Evolutionary conservation across 2,888 invertebrate genomes (phyloP), one percentile per base, ranked within the genome.

Genomic region (Muscina levida): DNA sequence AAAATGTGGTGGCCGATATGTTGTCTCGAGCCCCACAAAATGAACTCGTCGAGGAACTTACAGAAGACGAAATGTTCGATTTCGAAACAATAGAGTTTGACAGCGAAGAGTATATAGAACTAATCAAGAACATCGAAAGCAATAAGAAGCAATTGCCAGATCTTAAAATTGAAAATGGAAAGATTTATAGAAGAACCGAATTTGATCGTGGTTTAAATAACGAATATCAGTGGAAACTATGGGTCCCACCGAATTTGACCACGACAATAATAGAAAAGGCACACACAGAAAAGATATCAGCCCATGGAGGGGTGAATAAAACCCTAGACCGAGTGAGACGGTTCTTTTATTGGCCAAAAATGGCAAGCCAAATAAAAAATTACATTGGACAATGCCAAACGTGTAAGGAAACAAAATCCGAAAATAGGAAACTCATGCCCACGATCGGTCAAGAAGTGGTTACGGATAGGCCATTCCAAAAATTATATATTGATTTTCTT

Each of bases 1-100:
- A 74, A 17, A 74, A 74, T 13, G 15, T 59, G 1, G 67, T 74
- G 4, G 67, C 74, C 0, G 59, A 75, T 8, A 75, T 44, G 22
- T n/a, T 70, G 2, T 75, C 75, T 0, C n/a, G 68, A 2, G 1
- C 51, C 13, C 11, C 42, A 3, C 2, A 8, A 5, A 24, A 51
- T 1, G 19, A 8, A 0, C 2, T 10, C 0, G 59, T 65, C 3
- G 53, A 44, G 3, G 75, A 76, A 15, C 2, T 76, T 1, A 17
- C 51, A 2, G 2, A 44, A 4, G 53, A 65, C 0, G 65, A 76
- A 11, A 0, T 76, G 0, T 22, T 76, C 2, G 75, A 44, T n/a
- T 56, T 24, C n/a, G 56, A 56, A 26, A 56, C 56, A 13, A 26
- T 5, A 26, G 56, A 56, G 24, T 66, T 66, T 13, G 66, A 67